Percentiles rank a stretch among this genome's conserved stretches.
These are phyloP conservation scores for Monodelphis domestica DNA, from an alignment of 2,797 vertebrate species.

Conservation along the genomic window DNA sequence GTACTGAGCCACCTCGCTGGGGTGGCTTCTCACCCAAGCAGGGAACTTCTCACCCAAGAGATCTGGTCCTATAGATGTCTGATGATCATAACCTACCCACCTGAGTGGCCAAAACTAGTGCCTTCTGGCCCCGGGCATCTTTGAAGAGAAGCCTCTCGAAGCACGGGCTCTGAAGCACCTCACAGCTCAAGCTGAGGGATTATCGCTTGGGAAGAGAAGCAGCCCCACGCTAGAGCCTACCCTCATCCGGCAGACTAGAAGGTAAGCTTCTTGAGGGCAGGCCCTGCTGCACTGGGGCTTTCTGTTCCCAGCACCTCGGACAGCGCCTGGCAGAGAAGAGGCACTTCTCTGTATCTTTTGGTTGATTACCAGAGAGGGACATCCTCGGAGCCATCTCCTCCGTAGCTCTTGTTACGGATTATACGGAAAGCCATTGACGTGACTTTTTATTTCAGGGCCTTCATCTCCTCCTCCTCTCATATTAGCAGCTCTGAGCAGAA, in stretches of 20 bases:
- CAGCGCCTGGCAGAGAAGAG: neutral
- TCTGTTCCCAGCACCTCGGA: neutral
- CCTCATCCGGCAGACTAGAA: neutral
- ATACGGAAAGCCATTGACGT: neutral
- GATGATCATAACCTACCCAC: neutral
- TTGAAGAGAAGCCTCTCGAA: neutral
- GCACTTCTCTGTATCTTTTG: constrained; percentile 48
- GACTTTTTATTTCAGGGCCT: constrained; percentile 85
- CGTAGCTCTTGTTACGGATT: neutral
- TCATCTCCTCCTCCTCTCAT: constrained; percentile 83
- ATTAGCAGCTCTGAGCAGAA: constrained; percentile 77
- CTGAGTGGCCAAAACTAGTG: neutral
- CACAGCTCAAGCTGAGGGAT: neutral
- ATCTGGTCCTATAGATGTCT: neutral
- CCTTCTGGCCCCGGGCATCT: neutral
- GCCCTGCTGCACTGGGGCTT: neutral
- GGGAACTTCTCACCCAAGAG: neutral
- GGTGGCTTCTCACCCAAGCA: no score
- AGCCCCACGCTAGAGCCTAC: neutral
- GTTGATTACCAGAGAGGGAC: neutral
- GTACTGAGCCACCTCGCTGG: no score
- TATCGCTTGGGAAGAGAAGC: neutral
- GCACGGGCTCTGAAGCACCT: neutral
- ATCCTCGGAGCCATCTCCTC: neutral
- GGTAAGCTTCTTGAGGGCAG: neutral